Evolutionary conservation across 2,888 invertebrate species (phyloP).

Genomic region (Thymelicus sylvestris): DNA sequence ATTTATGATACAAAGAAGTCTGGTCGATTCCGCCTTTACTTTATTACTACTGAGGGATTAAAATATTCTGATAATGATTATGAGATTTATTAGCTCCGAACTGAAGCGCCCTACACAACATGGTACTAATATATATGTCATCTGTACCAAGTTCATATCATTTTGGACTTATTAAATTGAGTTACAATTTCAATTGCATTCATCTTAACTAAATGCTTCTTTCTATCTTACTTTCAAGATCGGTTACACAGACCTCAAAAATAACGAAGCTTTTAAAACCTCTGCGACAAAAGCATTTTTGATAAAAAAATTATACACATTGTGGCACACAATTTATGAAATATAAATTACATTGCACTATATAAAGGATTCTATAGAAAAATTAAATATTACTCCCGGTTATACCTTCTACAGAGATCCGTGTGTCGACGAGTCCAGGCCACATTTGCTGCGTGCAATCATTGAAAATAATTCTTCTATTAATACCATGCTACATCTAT

Average conservation of each 20-base stretch:
- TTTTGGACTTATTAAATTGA: background rate
- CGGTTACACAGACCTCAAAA: constrained; percentile 22
- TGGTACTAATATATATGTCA: background rate
- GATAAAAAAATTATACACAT: constrained; percentile 17
- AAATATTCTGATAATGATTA: background rate
- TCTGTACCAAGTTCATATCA: background rate
- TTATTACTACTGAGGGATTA: background rate
- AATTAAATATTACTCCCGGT: constrained; percentile 85
- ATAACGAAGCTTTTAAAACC: constrained; percentile 23
- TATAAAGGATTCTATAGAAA: constrained; percentile 30
- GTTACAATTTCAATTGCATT: background rate
- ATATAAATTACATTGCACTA: constrained; percentile 9
- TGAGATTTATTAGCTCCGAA: background rate
- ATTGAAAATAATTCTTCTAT: constrained; percentile 69
- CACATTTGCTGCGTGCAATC: constrained; percentile 83
- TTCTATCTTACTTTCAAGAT: constrained; percentile 6
- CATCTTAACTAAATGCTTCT: background rate
- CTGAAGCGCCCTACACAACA: background rate
- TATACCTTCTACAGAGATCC: constrained; percentile 86
- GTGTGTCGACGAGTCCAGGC: constrained; percentile 85
- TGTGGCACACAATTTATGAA: constrained; percentile 48
- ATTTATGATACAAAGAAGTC: too few species aligned
- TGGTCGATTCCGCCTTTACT: too few species aligned
- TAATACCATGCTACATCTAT: constrained; percentile 51
- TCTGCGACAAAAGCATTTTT: constrained; percentile 6